A percentile compares a stretch with the other conserved stretches of the same genome.
Evolutionary conservation across 2,113 vertebrate species (phyloP).

Genomic region (Mormyrus iriodes): DNA sequence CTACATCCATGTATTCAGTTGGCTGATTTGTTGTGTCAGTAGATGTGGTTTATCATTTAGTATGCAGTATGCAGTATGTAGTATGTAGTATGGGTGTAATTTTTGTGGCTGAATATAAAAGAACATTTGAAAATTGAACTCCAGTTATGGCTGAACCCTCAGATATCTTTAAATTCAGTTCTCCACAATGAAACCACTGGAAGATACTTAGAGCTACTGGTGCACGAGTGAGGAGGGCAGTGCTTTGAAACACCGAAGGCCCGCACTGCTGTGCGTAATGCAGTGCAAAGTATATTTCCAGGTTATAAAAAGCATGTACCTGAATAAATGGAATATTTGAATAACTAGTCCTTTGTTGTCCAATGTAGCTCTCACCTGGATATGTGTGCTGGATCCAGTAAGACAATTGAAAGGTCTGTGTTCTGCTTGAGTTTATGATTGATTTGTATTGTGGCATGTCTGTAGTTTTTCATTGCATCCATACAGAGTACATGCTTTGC

Average conservation of each 20-base stretch:
- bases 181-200: neutral
- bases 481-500: neutral
- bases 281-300: neutral
- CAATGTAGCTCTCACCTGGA: conserved; percentile 16
- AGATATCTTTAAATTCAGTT: neutral
- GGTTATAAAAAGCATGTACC: neutral
- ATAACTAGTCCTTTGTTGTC: conserved; percentile 19
- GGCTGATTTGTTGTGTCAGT: neutral
- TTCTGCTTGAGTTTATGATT: neutral
- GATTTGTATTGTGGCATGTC: neutral
- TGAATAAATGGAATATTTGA: neutral
- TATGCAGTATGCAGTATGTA: too few relatives aligned
- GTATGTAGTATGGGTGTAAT: neutral
- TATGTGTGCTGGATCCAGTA: conserved; percentile 17
- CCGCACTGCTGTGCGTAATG: neutral
- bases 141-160: neutral
- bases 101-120: neutral
- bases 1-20: neutral
- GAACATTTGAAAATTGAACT: neutral
- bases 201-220: neutral
- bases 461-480: neutral
- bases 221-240: neutral
- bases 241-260: neutral
- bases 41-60: neutral
- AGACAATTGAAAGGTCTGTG: conserved; percentile 15